These are phyloP conservation scores for Crocidura indochinensis DNA, from an alignment of 2,797 vertebrate species.

Conservation along the genomic window DNA sequence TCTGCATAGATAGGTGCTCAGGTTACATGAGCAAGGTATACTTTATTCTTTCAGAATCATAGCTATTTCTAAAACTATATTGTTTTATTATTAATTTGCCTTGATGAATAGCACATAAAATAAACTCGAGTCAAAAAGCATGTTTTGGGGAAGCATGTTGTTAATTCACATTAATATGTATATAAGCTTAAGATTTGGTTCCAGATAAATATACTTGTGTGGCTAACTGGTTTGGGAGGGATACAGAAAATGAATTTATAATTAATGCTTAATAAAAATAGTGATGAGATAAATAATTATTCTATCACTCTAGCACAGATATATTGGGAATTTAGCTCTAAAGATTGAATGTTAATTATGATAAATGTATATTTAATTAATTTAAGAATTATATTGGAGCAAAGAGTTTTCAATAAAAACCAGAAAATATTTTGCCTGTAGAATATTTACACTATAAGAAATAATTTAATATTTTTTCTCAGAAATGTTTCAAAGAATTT, in stretches of 20 bases:
- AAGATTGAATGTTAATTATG: not conserved
- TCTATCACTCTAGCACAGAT: too few relatives aligned
- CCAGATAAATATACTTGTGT: not conserved
- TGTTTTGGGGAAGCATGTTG: not conserved
- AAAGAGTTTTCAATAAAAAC: not conserved
- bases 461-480: conserved; percentile 7
- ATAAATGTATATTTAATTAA: not conserved
- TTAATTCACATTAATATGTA: not conserved
- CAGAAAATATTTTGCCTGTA: not conserved
- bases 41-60: not conserved
- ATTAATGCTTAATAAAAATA: too few relatives aligned
- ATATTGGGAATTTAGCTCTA: not conserved
- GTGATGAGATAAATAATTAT: not conserved
- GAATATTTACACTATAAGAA: not conserved
- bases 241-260: too few relatives aligned
- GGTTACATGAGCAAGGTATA: not conserved
- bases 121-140: not conserved
- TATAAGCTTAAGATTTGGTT: not conserved
- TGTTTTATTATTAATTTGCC: not conserved
- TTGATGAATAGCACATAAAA: too few relatives aligned
- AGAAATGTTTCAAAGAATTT: conserved; percentile 16
- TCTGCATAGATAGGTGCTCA: not conserved
- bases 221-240: too few relatives aligned
- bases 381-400: not conserved
- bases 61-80: not conserved